Evolutionary conservation across 2,113 vertebrate genomes (phyloP).

Genomic region (Rostratula benghalensis): DNA sequence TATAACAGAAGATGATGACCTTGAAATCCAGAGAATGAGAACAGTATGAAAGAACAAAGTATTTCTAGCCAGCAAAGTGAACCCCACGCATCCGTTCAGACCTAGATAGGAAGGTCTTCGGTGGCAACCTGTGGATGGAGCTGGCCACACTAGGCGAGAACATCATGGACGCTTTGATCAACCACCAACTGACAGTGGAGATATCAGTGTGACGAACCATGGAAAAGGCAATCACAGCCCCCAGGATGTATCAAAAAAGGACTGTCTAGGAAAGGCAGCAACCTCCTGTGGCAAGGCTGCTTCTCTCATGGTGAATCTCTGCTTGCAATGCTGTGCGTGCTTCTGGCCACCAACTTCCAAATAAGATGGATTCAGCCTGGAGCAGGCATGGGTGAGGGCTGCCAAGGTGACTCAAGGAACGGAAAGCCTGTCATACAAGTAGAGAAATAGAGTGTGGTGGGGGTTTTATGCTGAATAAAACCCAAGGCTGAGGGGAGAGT

Average conservation of each 20-base stretch:
- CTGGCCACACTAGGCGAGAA: background rate
- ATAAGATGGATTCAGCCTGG: background rate
- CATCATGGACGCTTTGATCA: background rate
- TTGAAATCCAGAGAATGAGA: background rate
- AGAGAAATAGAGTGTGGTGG: background rate
- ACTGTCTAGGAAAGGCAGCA: background rate
- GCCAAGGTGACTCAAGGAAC: background rate
- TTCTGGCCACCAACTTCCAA: background rate
- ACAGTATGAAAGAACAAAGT: background rate
- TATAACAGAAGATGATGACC: background rate
- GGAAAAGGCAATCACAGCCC: background rate
- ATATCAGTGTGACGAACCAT: accelerated
- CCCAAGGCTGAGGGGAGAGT: background rate
- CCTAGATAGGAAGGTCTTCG: background rate
- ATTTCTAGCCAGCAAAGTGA: background rate
- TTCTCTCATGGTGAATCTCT: accelerated
- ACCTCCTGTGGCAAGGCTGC: background rate
- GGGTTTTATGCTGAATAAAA: background rate
- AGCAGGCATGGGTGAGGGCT: accelerated
- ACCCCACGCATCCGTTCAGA: background rate
- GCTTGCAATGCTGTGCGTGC: accelerated
- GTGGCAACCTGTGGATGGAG: background rate
- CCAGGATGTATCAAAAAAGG: background rate
- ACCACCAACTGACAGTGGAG: accelerated
- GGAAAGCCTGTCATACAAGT: background rate